Conservation (phyloP, 2,113 vertebrate species). For the Loxodonta africana region DNA sequence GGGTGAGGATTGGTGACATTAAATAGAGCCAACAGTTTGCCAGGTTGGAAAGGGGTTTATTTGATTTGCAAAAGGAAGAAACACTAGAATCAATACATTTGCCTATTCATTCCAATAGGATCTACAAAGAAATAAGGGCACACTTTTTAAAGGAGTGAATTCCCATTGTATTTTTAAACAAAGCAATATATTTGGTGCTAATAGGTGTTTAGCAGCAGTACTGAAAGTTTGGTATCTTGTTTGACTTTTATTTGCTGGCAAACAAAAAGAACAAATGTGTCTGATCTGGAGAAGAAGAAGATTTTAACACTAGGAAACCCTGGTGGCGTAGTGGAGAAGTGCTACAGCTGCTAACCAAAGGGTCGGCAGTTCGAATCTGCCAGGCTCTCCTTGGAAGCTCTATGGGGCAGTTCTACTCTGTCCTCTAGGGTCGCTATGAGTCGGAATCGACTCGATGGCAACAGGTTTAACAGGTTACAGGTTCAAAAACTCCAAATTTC, state of each 20-base stretch:
- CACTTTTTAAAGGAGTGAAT: neutral
- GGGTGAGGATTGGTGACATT: neutral
- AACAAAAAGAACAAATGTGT: neutral
- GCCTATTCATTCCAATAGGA: neutral
- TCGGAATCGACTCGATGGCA: too few relatives aligned
- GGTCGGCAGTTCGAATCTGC: too few relatives aligned
- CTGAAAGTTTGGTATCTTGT: neutral
- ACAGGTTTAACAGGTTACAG: too few relatives aligned
- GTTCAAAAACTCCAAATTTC: too few relatives aligned
- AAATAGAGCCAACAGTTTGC: neutral
- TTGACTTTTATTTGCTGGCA: neutral
- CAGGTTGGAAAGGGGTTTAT: neutral
- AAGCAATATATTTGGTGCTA: neutral
- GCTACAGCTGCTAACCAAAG: too few relatives aligned
- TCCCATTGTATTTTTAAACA: neutral
- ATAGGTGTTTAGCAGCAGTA: neutral
- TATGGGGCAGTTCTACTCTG: too few relatives aligned
- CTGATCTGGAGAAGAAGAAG: neutral
- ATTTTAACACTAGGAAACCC: neutral
- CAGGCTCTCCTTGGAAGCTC: too few relatives aligned
- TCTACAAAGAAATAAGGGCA: neutral
- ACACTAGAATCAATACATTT: neutral
- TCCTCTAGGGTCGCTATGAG: too few relatives aligned
- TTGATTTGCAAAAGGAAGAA: slow-evolving; percentile 47
- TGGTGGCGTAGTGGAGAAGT: too few relatives aligned